These are phyloP conservation scores for Drosophila takahashii DNA, from an alignment of 1,140 invertebrate species.

Conservation along the genomic window DNA sequence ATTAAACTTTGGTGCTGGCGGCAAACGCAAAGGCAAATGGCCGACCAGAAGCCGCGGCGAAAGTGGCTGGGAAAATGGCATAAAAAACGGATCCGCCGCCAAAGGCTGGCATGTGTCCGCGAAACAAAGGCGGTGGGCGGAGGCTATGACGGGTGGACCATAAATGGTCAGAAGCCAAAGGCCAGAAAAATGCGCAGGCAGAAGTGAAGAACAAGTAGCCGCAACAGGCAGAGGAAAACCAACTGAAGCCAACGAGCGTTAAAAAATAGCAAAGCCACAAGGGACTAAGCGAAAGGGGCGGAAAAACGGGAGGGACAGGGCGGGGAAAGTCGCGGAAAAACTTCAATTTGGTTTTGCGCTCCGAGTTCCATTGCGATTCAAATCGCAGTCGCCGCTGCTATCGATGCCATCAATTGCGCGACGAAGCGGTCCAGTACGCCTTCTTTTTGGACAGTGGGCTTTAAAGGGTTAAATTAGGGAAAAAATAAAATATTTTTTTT, in stretches of 20 bases:
- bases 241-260: slow-evolving; percentile 66
- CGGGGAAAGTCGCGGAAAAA: slow-evolving; percentile 52
- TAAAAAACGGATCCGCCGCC: slow-evolving; percentile 22
- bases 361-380: slow-evolving; percentile 72
- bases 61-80: slow-evolving; percentile 23
- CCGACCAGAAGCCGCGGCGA: slow-evolving; percentile 29
- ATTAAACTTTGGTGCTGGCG: slow-evolving; percentile 62
- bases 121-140: slow-evolving; percentile 28
- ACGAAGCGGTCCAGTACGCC: slow-evolving; percentile 12
- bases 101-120: slow-evolving; percentile 30
- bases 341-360: slow-evolving; percentile 75
- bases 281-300: slow-evolving; percentile 1
- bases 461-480: not conserved
- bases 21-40: slow-evolving; percentile 34
- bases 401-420: slow-evolving; percentile 73
- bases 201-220: slow-evolving; percentile 42
- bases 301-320: not conserved
- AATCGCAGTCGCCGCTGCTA: slow-evolving; percentile 64
- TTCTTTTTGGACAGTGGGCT: slow-evolving; percentile 12
- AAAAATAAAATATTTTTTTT: not conserved
- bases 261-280: slow-evolving; percentile 47
- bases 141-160: slow-evolving; percentile 8
- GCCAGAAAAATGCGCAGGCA: slow-evolving; percentile 32
- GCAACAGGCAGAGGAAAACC: slow-evolving; percentile 57
- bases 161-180: slow-evolving; percentile 59